A percentile compares a stretch with the other conserved stretches of the same genome.
Evolutionary conservation across 2,113 vertebrate genomes (phyloP).

Genomic region (Nymphicus hollandicus): DNA sequence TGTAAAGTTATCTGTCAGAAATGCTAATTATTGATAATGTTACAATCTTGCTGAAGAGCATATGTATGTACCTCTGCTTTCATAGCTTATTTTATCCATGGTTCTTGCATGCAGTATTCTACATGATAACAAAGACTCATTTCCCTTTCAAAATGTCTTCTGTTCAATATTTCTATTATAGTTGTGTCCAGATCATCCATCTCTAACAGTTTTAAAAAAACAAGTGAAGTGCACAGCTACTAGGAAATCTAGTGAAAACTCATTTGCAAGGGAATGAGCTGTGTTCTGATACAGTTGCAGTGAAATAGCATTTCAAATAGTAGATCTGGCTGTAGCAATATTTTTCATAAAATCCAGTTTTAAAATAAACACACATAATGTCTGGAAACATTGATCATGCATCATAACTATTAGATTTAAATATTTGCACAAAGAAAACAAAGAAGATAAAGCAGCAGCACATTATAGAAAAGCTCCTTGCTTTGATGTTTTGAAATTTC

Average conservation of each 20-base stretch:
- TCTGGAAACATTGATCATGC: background rate
- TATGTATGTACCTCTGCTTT: background rate
- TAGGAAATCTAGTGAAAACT: background rate
- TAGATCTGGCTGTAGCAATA: background rate
- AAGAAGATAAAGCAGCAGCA: background rate
- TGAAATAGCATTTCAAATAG: background rate
- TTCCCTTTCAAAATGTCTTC: background rate
- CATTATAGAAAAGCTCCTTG: background rate
- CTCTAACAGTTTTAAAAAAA: background rate
- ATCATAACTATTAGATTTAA: background rate
- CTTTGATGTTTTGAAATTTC: slow-evolving; percentile 26
- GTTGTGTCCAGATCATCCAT: background rate
- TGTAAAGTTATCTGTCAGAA: background rate
- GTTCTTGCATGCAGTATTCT: background rate
- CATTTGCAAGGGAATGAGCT: background rate
- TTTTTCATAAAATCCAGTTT: background rate
- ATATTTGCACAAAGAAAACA: background rate
- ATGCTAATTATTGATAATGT: background rate
- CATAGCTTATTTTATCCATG: background rate
- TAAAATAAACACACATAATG: background rate
- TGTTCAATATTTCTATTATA: background rate
- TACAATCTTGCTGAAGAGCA: background rate
- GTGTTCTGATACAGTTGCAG: background rate
- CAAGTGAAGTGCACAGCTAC: background rate
- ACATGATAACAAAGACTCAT: background rate